phyloP scores from a whole-genome alignment of 1,140 invertebrate species.

The Caenorhabditis elegans region WBcel235 BX284604.4:220501-221000 shows the following conservation, averaged over 20 bases:
- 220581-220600: constrained; percentile 81
- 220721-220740: constrained; percentile 53
- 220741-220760: constrained; percentile 29
- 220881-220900: no score
- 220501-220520: no score
- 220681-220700: constrained; percentile 28
- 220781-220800: no score
- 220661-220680: constrained; percentile 40
- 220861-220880: no score
- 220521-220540: constrained; percentile 74
- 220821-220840: no score
- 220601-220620: constrained; percentile 80
- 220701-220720: constrained; percentile 53
- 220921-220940: no score
- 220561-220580: constrained; percentile 83
- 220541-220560: constrained; percentile 84
- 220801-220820: no score
- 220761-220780: background rate
- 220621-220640: constrained; percentile 47
- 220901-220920: no score
- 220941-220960: no score
- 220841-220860: no score
- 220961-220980: no score
- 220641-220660: constrained; percentile 47
- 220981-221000: no score